Evolutionary conservation across 2,888 invertebrate genomes (phyloP), one percentile per base, ranked within the genome.

Genomic region (Stenolophus ochropezus): DNA sequence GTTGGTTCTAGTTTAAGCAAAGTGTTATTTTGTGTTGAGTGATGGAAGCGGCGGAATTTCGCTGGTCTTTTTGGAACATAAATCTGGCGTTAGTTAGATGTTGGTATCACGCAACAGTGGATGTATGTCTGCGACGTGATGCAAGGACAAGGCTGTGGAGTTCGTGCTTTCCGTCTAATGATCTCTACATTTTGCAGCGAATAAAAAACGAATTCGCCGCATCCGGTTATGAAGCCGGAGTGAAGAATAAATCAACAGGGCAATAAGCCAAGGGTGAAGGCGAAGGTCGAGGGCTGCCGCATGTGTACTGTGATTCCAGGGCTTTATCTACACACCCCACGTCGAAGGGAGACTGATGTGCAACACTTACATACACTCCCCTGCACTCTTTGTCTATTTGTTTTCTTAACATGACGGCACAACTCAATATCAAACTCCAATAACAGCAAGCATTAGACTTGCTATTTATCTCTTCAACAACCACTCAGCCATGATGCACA

Each of bases 111-210:
- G 33, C 33, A 42, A 42, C 33, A 42, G 33, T 42, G 33, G 33
- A 11, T 42, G 33, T 42, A 42, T 42, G 33, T 42, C 33, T 42
- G 33, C 6, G 33, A 42, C 33, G 33, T 42, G 33, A 42, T 42
- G 33, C 33, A 42, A 42, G 33, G 33, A 42, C 33, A 42, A 42
- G 33, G 33, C 11, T 42, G 33, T 11, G 11, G 33, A 42, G 33
- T 42, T 42, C 33, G 33, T 42, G 33, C 33, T 42, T 4, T 16
- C 20, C 18, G 27, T 77, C 33, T 77, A 77, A 77, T 78, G 78
- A 78, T 78, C 61, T 78, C 47, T 78, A 78, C 61, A 78, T 78
- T 78, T 78, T 47, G 25, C 49, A 33, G 47, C n/a, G 42, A 78
- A 61, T 49, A 78, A 78, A 78, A 61, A 78, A 65, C 33, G 56